Conservation (phyloP, 2,888 invertebrate species). For the Eupithecia centaureata region DNA sequence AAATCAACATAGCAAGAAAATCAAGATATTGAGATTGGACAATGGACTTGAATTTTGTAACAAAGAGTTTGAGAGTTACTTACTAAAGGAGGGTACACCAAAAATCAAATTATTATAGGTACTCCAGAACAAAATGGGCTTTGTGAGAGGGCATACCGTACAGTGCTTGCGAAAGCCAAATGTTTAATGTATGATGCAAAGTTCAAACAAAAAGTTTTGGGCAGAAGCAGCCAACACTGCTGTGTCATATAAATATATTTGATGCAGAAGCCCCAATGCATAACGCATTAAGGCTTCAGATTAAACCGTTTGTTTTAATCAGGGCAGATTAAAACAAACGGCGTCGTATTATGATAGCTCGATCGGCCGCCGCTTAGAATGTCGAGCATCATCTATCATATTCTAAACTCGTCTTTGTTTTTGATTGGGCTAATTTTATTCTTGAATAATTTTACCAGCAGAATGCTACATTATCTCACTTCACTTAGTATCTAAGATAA, state of each 20-base stretch:
- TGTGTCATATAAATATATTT: no score
- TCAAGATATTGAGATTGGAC: constrained; percentile 38
- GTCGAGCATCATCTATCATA: background rate
- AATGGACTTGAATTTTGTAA: constrained; percentile 30
- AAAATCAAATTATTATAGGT: no score
- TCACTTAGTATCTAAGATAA: background rate
- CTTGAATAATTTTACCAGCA: background rate
- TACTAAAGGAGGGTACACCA: no score
- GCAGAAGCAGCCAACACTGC: constrained; percentile 32
- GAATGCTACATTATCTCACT: background rate
- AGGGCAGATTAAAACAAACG: background rate
- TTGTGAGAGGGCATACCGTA: constrained; percentile 39
- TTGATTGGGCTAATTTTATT: background rate
- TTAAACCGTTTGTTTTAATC: no score
- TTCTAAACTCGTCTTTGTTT: background rate
- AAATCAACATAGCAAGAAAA: constrained; percentile 33
- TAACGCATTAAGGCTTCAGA: background rate
- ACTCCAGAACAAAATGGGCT: constrained; percentile 30
- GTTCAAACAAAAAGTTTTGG: constrained; percentile 23
- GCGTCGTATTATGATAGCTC: background rate
- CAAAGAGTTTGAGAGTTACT: constrained; percentile 18
- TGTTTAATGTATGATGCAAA: constrained; percentile 29
- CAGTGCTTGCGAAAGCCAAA: constrained; percentile 31
- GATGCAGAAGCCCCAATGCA: background rate
- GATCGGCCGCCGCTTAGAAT: background rate